Evolutionary conservation across 1,140 invertebrate species (phyloP).

Genomic region (Neotoxoptera formosana): DNA sequence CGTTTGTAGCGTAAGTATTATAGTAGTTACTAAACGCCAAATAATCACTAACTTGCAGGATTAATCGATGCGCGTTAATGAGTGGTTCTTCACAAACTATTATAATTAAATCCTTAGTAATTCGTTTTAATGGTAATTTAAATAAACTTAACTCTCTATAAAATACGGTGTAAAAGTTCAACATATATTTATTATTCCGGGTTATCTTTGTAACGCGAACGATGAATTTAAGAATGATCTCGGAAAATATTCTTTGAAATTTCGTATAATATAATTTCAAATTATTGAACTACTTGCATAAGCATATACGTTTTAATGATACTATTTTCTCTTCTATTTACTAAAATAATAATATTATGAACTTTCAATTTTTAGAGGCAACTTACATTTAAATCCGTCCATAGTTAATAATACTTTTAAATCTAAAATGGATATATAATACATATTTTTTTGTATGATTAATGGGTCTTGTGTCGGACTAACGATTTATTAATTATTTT

Average conservation of each 20-base stretch:
- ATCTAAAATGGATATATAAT: too few species aligned
- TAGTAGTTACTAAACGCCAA: not conserved
- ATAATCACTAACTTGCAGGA: not conserved
- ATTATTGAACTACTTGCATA: not conserved
- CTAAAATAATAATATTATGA: too few species aligned
- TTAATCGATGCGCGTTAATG: not conserved
- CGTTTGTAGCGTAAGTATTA: not conserved
- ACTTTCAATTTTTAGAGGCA: too few species aligned
- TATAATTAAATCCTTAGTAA: conserved; percentile 10
- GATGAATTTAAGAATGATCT: not conserved
- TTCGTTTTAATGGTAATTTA: not conserved
- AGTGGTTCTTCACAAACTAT: not conserved
- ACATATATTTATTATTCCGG: not conserved
- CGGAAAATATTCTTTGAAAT: not conserved
- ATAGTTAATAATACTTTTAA: too few species aligned
- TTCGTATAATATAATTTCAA: not conserved
- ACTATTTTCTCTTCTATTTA: too few species aligned
- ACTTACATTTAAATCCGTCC: too few species aligned
- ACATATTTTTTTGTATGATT: not conserved
- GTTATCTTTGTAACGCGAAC: not conserved
- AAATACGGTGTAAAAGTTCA: not conserved
- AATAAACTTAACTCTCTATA: not conserved
- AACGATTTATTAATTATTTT: not conserved
- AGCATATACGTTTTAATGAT: not conserved
- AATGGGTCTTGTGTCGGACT: not conserved